These are phyloP conservation scores for Stenichneumon culpator DNA, from an alignment of 2,888 invertebrate species.

Conservation along the genomic window DNA sequence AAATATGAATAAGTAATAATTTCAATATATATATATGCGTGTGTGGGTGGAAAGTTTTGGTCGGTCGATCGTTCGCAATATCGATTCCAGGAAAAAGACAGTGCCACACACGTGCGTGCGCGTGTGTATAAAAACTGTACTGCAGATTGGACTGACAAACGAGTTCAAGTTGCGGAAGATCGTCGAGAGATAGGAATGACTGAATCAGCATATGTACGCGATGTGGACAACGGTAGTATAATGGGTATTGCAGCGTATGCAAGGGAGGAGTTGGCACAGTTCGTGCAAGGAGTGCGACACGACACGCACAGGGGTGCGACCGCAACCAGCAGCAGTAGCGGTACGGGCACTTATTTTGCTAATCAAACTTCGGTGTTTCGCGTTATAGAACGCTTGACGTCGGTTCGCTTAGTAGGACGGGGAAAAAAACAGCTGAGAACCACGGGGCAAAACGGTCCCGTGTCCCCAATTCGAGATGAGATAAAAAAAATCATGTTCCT, in stretches of 20 bases:
- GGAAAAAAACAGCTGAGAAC: background rate
- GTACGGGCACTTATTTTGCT: background rate
- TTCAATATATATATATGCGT: background rate
- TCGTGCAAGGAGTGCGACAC: slow-evolving; percentile 10
- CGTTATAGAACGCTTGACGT: background rate
- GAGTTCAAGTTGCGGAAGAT: background rate
- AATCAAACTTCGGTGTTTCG: too few species aligned
- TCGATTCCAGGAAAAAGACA: background rate
- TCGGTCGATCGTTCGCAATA: slow-evolving; percentile 8
- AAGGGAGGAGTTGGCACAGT: slow-evolving; percentile 10
- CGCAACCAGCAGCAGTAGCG: background rate
- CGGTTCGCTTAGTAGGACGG: background rate
- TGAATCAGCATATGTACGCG: slow-evolving; percentile 16
- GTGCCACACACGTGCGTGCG: background rate
- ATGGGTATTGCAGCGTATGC: background rate
- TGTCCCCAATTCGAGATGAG: background rate
- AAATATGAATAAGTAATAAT: background rate
- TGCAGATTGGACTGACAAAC: background rate
- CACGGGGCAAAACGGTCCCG: background rate
- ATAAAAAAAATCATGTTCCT: background rate
- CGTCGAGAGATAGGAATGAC: slow-evolving; percentile 14
- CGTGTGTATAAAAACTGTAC: background rate
- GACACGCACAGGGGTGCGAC: slow-evolving; percentile 24
- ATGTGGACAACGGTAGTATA: slow-evolving; percentile 12
- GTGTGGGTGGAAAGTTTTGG: background rate